Evolutionary conservation across 1,140 invertebrate species (phyloP).

Genomic region (Prorops nasuta): DNA sequence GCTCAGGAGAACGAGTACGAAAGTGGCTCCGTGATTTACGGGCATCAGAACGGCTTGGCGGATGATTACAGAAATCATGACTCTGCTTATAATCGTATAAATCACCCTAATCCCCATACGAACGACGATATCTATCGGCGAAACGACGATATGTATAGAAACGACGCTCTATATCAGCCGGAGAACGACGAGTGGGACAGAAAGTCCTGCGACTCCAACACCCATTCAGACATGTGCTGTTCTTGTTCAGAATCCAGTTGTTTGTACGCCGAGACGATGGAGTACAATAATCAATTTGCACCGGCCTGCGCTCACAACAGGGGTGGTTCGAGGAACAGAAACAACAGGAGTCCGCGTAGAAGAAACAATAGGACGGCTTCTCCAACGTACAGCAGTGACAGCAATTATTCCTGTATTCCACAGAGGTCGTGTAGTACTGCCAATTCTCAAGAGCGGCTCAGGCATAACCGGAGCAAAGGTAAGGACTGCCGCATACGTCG

Average conservation of each 20-base stretch:
- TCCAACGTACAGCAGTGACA: slow-evolving; percentile 53
- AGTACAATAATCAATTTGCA: slow-evolving; percentile 49
- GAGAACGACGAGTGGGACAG: slow-evolving; percentile 56
- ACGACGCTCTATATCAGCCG: slow-evolving; percentile 35
- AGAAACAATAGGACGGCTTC: slow-evolving; percentile 45
- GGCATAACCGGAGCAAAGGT: slow-evolving; percentile 54
- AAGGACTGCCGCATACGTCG: slow-evolving; percentile 1
- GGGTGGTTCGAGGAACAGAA: slow-evolving; percentile 37
- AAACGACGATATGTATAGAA: slow-evolving; percentile 32
- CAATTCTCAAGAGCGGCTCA: slow-evolving; percentile 50
- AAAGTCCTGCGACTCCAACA: slow-evolving; percentile 54
- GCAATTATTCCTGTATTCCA: slow-evolving; percentile 54
- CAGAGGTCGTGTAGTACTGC: slow-evolving; percentile 42
- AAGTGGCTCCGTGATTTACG: slow-evolving; percentile 56
- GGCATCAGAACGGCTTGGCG: slow-evolving; percentile 43
- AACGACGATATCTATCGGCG: slow-evolving; percentile 48
- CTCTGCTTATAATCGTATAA: slow-evolving; percentile 30
- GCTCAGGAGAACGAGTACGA: slow-evolving; percentile 57
- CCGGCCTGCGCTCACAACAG: slow-evolving; percentile 34
- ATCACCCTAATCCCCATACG: slow-evolving; percentile 34
- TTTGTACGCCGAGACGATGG: slow-evolving; percentile 52
- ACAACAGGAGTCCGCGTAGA: slow-evolving; percentile 43
- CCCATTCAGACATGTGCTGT: slow-evolving; percentile 54
- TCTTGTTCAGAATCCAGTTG: slow-evolving; percentile 56
- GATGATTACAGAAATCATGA: slow-evolving; percentile 42